Conservation (phyloP, 2,888 invertebrate genomes). For the Muschampia plurimacula region DNA sequence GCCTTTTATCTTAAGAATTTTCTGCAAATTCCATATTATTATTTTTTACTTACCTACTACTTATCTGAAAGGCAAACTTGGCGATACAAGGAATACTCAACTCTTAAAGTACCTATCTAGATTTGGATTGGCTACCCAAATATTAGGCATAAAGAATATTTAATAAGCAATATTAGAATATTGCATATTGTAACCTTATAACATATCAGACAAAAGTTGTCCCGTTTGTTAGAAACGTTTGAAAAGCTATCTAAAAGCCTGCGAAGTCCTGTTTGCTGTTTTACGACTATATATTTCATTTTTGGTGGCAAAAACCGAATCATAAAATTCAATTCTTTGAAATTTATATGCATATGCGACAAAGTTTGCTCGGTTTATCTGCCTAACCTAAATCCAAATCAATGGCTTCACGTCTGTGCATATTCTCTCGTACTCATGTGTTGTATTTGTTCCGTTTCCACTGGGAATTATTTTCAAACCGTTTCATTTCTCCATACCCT, state of each 20-base stretch:
- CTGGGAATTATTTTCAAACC: constrained; percentile 58
- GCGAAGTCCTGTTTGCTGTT: not conserved
- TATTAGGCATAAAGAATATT: too few species aligned
- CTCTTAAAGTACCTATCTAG: too few species aligned
- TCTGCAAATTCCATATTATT: too few species aligned
- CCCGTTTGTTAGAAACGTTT: not conserved
- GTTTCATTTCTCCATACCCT: constrained; percentile 48
- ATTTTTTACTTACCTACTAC: too few species aligned
- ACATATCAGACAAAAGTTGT: not conserved
- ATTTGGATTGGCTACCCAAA: too few species aligned
- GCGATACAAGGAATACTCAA: too few species aligned
- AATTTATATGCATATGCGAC: constrained; percentile 27
- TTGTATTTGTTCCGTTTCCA: constrained; percentile 54
- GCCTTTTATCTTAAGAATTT: too few species aligned
- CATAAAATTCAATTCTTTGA: constrained; percentile 33
- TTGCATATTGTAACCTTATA: not conserved
- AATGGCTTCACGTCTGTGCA: constrained; percentile 52
- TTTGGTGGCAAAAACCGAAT: constrained; percentile 23
- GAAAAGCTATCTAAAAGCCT: constrained; percentile 8
- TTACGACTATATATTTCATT: constrained; percentile 11
- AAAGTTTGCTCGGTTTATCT: constrained; percentile 34
- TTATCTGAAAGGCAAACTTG: too few species aligned
- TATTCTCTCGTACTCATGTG: constrained; percentile 44
- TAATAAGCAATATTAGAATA: not conserved
- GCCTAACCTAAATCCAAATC: constrained; percentile 48